A percentile compares a stretch with the other conserved stretches of the same genome.
Conservation (phyloP, 1,140 invertebrate genomes). For the Aphaenogaster ashmeadi region DNA sequence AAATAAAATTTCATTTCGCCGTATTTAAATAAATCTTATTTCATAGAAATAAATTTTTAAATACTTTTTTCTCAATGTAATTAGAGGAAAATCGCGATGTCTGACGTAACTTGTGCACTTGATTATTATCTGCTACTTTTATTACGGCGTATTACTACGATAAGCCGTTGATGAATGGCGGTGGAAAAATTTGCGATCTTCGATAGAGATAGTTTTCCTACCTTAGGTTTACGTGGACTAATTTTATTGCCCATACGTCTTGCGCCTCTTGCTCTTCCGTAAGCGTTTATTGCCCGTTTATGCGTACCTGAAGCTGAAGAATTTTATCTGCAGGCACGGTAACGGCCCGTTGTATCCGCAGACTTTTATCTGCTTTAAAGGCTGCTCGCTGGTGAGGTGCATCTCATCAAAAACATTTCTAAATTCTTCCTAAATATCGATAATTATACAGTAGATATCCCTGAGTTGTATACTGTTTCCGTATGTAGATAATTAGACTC, state of each 20-base stretch:
- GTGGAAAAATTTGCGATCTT: neutral
- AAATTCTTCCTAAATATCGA: neutral
- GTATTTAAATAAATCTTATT: too few relatives aligned
- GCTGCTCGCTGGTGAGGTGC: neutral
- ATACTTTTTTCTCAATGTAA: neutral
- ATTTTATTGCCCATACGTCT: constrained; percentile 36
- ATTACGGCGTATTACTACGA: neutral
- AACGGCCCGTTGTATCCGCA: neutral
- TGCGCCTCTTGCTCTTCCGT: neutral
- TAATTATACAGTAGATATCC: neutral
- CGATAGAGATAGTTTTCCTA: constrained; percentile 16
- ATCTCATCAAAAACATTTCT: neutral
- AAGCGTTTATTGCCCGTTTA: constrained; percentile 24
- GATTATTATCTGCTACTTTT: neutral
- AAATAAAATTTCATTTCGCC: too few relatives aligned
- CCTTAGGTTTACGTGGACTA: constrained; percentile 1
- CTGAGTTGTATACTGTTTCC: neutral
- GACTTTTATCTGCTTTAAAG: constrained; percentile 19
- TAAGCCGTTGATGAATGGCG: neutral
- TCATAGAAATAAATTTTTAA: too few relatives aligned
- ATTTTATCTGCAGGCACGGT: constrained; percentile 7
- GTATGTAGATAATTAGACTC: neutral
- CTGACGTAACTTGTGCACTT: neutral
- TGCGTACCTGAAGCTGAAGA: neutral
- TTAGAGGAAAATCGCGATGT: neutral